These are phyloP conservation scores for Triplophysa bombifrons DNA, from an alignment of 2,797 vertebrate genomes.

Conservation along the genomic window DNA sequence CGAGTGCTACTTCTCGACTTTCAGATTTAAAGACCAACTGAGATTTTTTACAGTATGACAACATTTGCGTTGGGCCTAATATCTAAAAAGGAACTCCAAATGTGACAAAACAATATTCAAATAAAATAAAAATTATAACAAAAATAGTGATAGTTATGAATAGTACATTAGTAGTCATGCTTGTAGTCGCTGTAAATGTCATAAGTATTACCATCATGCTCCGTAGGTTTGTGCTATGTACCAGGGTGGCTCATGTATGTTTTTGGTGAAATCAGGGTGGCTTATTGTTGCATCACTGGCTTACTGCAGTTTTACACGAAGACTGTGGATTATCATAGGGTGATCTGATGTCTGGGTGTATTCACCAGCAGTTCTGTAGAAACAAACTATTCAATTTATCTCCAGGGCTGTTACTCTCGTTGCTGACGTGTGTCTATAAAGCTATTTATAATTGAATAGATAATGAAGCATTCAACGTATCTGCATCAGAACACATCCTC, in stretches of 20 bases:
- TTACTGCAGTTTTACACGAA: neutral
- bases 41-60: too few relatives aligned
- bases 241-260: constrained; percentile 17
- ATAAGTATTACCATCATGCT: neutral
- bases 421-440: neutral
- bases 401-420: neutral
- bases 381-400: neutral
- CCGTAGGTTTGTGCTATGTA: neutral
- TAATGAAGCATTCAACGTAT: neutral
- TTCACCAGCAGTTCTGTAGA: neutral
- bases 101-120: too few relatives aligned
- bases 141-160: too few relatives aligned
- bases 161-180: too few relatives aligned
- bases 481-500: neutral
- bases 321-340: constrained; percentile 8
- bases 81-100: too few relatives aligned
- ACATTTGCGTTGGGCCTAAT: too few relatives aligned
- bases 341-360: constrained; percentile 32
- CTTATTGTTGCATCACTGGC: constrained; percentile 23
- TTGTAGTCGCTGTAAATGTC: neutral
- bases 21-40: too few relatives aligned
- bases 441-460: constrained; percentile 12
- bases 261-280: constrained; percentile 3
- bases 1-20: too few relatives aligned
- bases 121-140: too few relatives aligned